Evolutionary conservation across 2,888 invertebrate species (phyloP).

Genomic region (Drosophila sordidapex): DNA sequence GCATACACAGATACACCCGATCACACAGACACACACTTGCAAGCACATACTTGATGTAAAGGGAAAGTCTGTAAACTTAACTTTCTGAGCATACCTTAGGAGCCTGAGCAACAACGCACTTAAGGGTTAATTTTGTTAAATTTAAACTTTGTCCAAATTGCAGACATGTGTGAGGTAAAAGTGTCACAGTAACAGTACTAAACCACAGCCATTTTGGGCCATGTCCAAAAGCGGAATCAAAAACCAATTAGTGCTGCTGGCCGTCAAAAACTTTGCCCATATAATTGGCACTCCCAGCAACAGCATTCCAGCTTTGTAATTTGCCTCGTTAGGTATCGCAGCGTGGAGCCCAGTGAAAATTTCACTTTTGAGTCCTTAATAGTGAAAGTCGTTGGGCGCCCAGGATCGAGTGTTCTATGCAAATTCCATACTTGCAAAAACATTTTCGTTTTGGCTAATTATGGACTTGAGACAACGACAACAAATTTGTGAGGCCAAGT

Average conservation of each 20-base stretch:
- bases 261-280: constrained; percentile 56
- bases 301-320: constrained; percentile 42
- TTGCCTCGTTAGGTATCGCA: constrained; percentile 50
- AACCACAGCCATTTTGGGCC: constrained; percentile 28
- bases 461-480: constrained; percentile 49
- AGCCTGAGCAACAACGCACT: constrained; percentile 55
- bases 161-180: constrained; percentile 21
- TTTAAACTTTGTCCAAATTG: constrained; percentile 57
- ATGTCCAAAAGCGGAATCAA: constrained; percentile 61
- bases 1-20: constrained; percentile 25
- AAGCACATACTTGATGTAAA: constrained; percentile 2
- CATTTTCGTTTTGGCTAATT: constrained; percentile 61
- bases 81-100: constrained; percentile 46
- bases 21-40: neutral
- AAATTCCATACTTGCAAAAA: constrained; percentile 58
- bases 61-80: constrained; percentile 41
- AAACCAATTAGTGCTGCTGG: constrained; percentile 68
- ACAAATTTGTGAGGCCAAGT: constrained; percentile 33
- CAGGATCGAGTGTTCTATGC: constrained; percentile 40
- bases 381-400: constrained; percentile 15
- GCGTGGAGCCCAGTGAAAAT: constrained; percentile 27
- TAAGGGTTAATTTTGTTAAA: constrained; percentile 74
- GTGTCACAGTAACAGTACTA: constrained; percentile 11
- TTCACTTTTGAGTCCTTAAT: constrained; percentile 35
- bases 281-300: constrained; percentile 46